A percentile compares a stretch with the other conserved stretches of the same genome.
Conservation (phyloP, 2,113 vertebrate genomes). For the Otolemur garnettii region DNA sequence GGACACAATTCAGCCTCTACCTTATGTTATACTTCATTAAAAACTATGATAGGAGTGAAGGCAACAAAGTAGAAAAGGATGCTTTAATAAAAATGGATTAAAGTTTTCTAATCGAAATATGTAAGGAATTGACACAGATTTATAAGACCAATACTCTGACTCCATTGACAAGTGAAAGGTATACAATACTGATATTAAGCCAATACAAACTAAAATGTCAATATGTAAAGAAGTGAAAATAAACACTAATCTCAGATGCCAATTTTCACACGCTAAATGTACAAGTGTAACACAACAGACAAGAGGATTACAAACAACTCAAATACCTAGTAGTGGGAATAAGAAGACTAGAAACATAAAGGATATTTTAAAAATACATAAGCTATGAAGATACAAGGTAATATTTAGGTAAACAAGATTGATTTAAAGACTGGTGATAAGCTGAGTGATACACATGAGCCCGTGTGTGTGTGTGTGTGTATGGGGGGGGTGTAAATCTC, state of each 20-base stretch:
- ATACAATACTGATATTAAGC: not conserved
- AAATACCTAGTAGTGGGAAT: not conserved
- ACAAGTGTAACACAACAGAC: conserved; percentile 29
- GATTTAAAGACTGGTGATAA: not conserved
- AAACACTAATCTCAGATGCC: not conserved
- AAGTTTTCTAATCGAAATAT: not conserved
- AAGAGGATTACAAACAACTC: not conserved
- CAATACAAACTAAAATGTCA: conserved; percentile 32
- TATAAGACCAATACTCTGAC: not conserved
- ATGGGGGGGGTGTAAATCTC: not conserved
- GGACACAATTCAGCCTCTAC: not conserved
- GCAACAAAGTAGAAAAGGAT: conserved; percentile 12
- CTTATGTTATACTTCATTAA: not conserved
- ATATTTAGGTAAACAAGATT: not conserved
- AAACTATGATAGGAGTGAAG: conserved; percentile 20
- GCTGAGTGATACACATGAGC: not conserved
- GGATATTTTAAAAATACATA: not conserved
- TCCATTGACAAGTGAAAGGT: not conserved
- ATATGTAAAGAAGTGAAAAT: not conserved
- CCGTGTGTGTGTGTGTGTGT: not conserved
- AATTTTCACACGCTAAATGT: not conserved
- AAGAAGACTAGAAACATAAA: not conserved
- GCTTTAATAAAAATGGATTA: conserved; percentile 23
- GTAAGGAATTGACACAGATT: not conserved
- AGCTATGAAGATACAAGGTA: not conserved